Conservation (phyloP, 2,888 invertebrate genomes). For the Electrophaes corylata region DNA sequence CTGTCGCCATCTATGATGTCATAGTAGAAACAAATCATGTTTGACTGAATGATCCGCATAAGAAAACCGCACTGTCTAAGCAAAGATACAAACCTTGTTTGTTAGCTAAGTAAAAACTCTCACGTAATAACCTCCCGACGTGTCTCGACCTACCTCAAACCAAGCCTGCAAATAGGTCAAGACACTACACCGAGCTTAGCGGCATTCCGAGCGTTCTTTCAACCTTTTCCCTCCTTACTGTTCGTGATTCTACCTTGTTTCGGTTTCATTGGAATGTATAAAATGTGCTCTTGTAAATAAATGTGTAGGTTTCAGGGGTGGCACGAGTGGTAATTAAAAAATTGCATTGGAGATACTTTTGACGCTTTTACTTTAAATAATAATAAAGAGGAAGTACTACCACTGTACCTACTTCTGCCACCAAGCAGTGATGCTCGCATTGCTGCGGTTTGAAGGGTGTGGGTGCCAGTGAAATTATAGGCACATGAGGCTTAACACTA, state of each 20-base stretch:
- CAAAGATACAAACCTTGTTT: background rate
- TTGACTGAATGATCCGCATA: too few relatives aligned
- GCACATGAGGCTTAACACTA: too few relatives aligned
- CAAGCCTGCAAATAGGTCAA: constrained; percentile 46
- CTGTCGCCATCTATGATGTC: too few relatives aligned
- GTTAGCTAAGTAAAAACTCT: constrained; percentile 8
- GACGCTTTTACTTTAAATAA: too few relatives aligned
- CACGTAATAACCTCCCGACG: constrained; percentile 5
- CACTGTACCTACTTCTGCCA: too few relatives aligned
- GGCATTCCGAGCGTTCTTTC: constrained; percentile 31
- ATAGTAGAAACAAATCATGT: too few relatives aligned
- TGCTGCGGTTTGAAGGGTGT: too few relatives aligned
- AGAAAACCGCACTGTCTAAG: background rate
- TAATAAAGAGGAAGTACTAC: too few relatives aligned
- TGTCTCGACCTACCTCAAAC: constrained; percentile 48
- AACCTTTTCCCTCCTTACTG: constrained; percentile 25
- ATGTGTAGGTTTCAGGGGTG: constrained; percentile 19
- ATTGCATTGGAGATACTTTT: background rate
- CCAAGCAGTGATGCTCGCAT: too few relatives aligned
- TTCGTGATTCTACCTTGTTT: constrained; percentile 23
- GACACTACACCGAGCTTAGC: constrained; percentile 38
- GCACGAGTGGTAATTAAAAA: background rate
- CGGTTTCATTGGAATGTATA: constrained; percentile 10
- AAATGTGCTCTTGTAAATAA: constrained; percentile 9
- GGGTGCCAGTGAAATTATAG: too few relatives aligned